Evolutionary conservation across 2,113 vertebrate species (phyloP), one percentile per base, ranked within the genome.

Genomic region (Tetrax tetrax): DNA sequence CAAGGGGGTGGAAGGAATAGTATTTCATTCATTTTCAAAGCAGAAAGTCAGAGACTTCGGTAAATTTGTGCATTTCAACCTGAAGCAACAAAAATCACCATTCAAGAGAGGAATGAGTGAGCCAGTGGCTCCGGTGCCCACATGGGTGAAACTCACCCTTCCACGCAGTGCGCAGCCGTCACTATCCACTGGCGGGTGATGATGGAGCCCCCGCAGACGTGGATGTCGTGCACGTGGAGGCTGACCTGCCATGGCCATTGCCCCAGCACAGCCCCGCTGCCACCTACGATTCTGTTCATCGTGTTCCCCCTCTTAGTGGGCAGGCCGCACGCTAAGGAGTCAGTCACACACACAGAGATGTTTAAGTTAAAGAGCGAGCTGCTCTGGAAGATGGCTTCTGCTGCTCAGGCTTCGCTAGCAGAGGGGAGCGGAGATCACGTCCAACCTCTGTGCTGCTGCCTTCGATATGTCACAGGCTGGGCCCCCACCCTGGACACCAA

Each of bases 221-320:
- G 99, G 20, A 88, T 63, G 4, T 72, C 97, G 56, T 96, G 93
- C 64, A 98, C 95, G 1, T 99, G 99, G 65, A 99, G 98, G 70
- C 99, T 99, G 71, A 99, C 99, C 98, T 99, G 99, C 99, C 99
- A 99, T 0, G 99, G 99, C 98, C 99, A 99, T 81, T 99, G 98
- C 9, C 98, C 99, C 18, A 14, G 92, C 9, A 2, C 25, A 0
- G 99, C 98, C 3, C 50, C 35, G 0, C 95, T 98, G 9, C 99
- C 99, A 0, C 99, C 99, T 54, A 99, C 99, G 4, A 99, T 99
- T 65, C 99, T 98, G 45, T 94, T 95, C 90, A 94, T 96, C 3
- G 19, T 5, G 24, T 2, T 54, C 6, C 0, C 7, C 0, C 16
- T 75, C 64, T 88, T 95, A 6, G 11, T 93, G 76, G 97, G 54